These are phyloP conservation scores for Myathropa florea DNA, from an alignment of 2,888 invertebrate species.

Conservation along the genomic window DNA sequence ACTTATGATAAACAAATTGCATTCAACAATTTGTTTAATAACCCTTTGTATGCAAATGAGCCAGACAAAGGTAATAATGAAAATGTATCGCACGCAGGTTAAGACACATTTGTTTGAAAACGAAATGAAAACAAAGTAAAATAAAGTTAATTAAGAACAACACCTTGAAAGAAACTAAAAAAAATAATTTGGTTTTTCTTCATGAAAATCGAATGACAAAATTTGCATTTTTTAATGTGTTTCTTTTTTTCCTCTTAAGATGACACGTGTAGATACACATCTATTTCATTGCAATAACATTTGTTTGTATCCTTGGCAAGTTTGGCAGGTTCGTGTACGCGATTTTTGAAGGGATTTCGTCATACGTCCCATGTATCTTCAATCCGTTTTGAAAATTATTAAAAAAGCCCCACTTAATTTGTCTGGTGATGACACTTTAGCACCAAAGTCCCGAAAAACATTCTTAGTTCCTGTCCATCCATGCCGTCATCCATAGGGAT, in stretches of 20 bases:
- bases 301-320: too few relatives aligned
- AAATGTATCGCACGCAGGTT: background rate
- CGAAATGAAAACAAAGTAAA: slow-evolving; percentile 9
- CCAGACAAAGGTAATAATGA: background rate
- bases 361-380: too few relatives aligned
- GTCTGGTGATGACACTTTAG: too few relatives aligned
- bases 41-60: slow-evolving; percentile 18
- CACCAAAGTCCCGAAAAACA: too few relatives aligned
- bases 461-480: too few relatives aligned
- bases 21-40: slow-evolving; percentile 4
- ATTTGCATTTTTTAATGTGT: slow-evolving; percentile 2
- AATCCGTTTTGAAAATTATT: too few relatives aligned
- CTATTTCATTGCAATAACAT: background rate
- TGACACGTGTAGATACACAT: too few relatives aligned
- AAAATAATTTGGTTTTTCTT: slow-evolving; percentile 2
- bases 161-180: background rate
- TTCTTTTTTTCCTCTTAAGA: background rate
- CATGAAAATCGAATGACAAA: background rate
- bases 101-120: background rate
- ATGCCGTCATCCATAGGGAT: too few relatives aligned
- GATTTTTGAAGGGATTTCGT: too few relatives aligned
- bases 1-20: slow-evolving; percentile 18
- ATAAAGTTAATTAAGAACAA: slow-evolving; percentile 10
- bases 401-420: too few relatives aligned
- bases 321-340: too few relatives aligned